A percentile compares a stretch with the other conserved stretches of the same genome.
phyloP scores from a whole-genome alignment of 2,113 vertebrate genomes.

The Tychaedon coryphoeus region DNA sequence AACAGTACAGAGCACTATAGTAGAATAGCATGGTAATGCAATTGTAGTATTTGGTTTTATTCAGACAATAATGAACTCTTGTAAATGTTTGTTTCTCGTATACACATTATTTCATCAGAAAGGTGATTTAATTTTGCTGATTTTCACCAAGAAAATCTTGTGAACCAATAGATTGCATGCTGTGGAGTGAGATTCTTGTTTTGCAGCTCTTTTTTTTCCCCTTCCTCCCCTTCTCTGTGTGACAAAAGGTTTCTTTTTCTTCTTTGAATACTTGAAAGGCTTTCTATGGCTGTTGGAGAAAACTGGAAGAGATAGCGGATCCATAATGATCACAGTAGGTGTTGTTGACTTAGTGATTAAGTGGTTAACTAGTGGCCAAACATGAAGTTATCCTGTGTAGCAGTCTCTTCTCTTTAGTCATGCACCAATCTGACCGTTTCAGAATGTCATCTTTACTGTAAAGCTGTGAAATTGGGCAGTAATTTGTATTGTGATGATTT shows the following conservation, averaged over 20 bases:
- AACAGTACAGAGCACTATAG: background rate
- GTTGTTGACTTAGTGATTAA: constrained; percentile 48
- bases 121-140: background rate
- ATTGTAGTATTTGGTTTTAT: background rate
- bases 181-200: background rate
- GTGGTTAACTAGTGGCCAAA: constrained; percentile 53
- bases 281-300: constrained; percentile 38
- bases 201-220: background rate
- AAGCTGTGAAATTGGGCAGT: background rate
- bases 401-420: background rate
- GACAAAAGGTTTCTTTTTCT: constrained; percentile 37
- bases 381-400: background rate
- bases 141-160: background rate
- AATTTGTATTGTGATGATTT: background rate
- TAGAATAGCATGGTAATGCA: background rate
- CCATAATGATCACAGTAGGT: constrained; percentile 40
- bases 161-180: background rate
- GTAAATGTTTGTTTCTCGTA: background rate
- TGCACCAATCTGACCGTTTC: background rate
- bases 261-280: constrained; percentile 36
- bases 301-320: constrained; percentile 46
- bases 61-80: background rate
- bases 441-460: background rate
- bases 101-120: background rate
- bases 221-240: background rate